phyloP scores from a whole-genome alignment of 92 coral and sea anemone genomes.

The Epizoanthus illoricatus region DNA sequence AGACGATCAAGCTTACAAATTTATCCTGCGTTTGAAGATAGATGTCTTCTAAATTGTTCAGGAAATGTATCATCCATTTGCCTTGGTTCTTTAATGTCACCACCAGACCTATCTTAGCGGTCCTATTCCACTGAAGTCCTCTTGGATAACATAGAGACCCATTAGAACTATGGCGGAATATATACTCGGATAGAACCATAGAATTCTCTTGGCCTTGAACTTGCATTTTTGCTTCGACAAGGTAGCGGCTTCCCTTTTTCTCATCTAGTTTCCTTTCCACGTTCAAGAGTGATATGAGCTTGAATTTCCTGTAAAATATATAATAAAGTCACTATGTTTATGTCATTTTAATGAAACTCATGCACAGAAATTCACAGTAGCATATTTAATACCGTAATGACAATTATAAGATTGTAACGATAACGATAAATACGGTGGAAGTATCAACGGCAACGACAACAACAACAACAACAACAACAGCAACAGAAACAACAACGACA shows the following conservation, averaged over 20 bases:
- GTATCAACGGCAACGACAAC: too few relatives aligned
- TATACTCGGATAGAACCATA: conserved; percentile 55
- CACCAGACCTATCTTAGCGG: conserved; percentile 48
- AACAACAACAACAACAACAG: too few relatives aligned
- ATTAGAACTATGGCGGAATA: conserved; percentile 45
- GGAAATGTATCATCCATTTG: conserved; percentile 66
- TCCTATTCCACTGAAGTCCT: conserved; percentile 68
- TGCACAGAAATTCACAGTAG: neutral
- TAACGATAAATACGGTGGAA: too few relatives aligned
- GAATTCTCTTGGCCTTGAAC: conserved; percentile 34
- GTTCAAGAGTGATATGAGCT: conserved; percentile 37
- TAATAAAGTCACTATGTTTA: too few relatives aligned
- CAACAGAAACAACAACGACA: too few relatives aligned
- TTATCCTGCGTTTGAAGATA: conserved; percentile 56
- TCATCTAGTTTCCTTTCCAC: conserved; percentile 63
- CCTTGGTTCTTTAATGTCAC: conserved; percentile 60
- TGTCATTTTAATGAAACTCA: too few relatives aligned
- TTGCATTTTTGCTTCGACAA: conserved; percentile 49
- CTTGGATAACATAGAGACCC: conserved; percentile 63
- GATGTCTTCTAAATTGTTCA: conserved; percentile 61
- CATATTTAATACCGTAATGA: neutral
- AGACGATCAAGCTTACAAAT: conserved; percentile 52
- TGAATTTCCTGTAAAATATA: conserved; percentile 36
- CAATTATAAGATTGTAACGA: too few relatives aligned
- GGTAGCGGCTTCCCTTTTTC: conserved; percentile 45